phyloP scores from a whole-genome alignment of 2,797 vertebrate genomes.

The Xiphophorus birchmanni region DNA sequence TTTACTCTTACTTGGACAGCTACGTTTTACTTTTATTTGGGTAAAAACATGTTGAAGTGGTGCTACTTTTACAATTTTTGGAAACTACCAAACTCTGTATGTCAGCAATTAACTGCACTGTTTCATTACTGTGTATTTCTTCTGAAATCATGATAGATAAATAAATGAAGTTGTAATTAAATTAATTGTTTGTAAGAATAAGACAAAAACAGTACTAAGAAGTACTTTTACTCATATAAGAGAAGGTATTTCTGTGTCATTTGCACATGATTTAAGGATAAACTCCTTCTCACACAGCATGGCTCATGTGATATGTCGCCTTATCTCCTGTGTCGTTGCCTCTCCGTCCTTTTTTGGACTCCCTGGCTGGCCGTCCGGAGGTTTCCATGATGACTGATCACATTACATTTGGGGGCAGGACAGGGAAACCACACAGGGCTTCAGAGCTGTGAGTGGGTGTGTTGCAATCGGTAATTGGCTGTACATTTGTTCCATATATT shows the following conservation, averaged over 20 bases:
- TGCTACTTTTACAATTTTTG: too few species aligned
- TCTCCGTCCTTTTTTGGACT: conserved; percentile 63
- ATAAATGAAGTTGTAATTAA: background rate
- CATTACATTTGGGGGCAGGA: conserved; percentile 42
- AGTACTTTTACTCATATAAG: background rate
- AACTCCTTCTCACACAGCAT: conserved; percentile 30
- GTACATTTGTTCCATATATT: conserved; percentile 64
- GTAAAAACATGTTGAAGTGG: too few species aligned
- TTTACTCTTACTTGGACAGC: too few species aligned
- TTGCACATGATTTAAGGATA: conserved; percentile 47
- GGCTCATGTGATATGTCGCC: conserved; percentile 42
- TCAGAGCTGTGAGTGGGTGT: conserved; percentile 35
- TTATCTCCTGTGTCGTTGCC: conserved; percentile 43
- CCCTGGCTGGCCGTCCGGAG: conserved; percentile 34
- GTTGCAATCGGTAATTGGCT: conserved; percentile 57
- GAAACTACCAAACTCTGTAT: background rate
- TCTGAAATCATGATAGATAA: background rate
- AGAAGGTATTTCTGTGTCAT: conserved; percentile 19
- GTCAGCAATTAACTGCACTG: background rate
- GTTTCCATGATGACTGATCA: conserved; percentile 65
- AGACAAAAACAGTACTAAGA: background rate
- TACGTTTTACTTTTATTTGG: too few species aligned
- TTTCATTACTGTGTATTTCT: background rate
- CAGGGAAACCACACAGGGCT: conserved; percentile 42
- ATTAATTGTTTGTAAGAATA: background rate